Conservation (phyloP, 2,888 invertebrate species). For the Candidula unifasciata region DNA sequence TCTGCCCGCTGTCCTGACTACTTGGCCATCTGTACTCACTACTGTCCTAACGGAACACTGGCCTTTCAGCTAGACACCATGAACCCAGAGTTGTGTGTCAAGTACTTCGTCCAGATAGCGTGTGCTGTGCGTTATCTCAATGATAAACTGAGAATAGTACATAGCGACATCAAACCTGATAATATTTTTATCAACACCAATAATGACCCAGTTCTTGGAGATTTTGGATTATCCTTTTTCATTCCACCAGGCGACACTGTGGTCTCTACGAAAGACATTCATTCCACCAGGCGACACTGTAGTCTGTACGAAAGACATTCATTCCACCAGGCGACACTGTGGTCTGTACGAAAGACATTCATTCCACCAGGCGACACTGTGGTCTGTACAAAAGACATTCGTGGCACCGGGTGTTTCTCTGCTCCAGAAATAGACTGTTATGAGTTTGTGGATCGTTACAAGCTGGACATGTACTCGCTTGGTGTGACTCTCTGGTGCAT, state of each 20-base stretch:
- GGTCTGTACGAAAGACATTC: no score
- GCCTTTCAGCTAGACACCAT: neutral
- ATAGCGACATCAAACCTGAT: slow-evolving; percentile 7
- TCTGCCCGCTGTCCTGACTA: slow-evolving; percentile 7
- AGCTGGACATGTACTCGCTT: no score
- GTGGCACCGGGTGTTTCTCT: neutral
- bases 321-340: no score
- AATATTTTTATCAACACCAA: slow-evolving; percentile 12
- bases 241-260: no score
- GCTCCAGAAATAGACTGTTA: neutral
- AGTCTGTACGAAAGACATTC: no score
- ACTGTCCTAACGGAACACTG: slow-evolving; percentile 16
- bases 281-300: no score
- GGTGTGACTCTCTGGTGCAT: no score
- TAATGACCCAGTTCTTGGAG: neutral
- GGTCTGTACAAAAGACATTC: neutral
- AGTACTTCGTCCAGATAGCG: slow-evolving; percentile 4
- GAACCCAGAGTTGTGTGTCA: neutral
- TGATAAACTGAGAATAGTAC: neutral
- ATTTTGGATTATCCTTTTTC: slow-evolving; percentile 24
- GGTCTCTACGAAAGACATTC: no score
- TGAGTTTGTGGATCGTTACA: neutral
- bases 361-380: neutral
- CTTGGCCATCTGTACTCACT: neutral
- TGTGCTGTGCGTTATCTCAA: slow-evolving; percentile 24